phyloP scores from a whole-genome alignment of 2,888 invertebrate species.

The Machimus atricapillus region DNA sequence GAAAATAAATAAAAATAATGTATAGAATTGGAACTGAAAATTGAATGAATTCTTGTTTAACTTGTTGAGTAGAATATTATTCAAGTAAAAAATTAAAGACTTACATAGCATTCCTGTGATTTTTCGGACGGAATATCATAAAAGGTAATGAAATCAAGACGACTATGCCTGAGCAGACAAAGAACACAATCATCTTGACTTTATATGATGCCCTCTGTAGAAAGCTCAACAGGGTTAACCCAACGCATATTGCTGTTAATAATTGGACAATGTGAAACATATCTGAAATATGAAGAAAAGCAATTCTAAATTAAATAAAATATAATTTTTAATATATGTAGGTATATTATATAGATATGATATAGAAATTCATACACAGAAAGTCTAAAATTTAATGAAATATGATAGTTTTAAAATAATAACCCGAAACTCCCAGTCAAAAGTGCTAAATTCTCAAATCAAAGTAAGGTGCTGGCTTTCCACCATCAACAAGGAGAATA shows the following conservation, averaged over 20 bases:
- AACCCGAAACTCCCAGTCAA: too few relatives aligned
- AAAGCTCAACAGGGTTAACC: conserved; percentile 56
- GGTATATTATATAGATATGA: too few relatives aligned
- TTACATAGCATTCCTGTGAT: conserved; percentile 82
- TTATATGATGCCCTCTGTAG: conserved; percentile 70
- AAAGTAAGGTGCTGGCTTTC: too few relatives aligned
- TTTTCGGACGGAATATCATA: conserved; percentile 75
- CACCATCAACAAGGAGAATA: too few relatives aligned
- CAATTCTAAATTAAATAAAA: background rate
- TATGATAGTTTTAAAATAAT: too few relatives aligned
- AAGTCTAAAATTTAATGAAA: too few relatives aligned
- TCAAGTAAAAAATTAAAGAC: conserved; percentile 56
- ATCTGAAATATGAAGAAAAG: conserved; percentile 22
- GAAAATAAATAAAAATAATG: too few relatives aligned
- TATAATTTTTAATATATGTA: too few relatives aligned
- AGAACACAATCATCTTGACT: conserved; percentile 73
- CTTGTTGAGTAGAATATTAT: background rate
- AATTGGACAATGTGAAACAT: conserved; percentile 59
- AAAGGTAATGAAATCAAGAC: conserved; percentile 74
- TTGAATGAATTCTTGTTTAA: background rate
- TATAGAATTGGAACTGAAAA: too few relatives aligned
- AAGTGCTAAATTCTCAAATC: too few relatives aligned
- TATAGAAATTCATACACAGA: too few relatives aligned
- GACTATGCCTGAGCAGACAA: conserved; percentile 68
- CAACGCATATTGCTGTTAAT: conserved; percentile 56